Percentiles rank a stretch among this genome's conserved stretches.
Conservation (phyloP, 92 coral and sea anemone genomes). For the Nematostella vectensis region DNA sequence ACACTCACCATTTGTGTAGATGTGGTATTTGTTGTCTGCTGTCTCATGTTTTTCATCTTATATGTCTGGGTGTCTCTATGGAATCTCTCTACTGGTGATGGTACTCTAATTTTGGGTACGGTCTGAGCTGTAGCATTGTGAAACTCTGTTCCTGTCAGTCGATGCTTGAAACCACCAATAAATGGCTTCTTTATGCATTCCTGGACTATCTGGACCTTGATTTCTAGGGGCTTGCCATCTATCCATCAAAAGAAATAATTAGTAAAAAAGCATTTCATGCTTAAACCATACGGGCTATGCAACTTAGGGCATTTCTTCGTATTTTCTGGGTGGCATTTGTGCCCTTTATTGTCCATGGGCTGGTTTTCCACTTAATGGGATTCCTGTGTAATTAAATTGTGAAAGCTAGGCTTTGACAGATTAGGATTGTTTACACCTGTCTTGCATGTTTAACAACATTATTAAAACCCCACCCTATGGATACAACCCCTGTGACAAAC, state of each 20-base stretch:
- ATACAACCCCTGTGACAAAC: too few relatives aligned
- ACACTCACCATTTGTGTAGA: conserved; percentile 94
- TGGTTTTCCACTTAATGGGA: too few relatives aligned
- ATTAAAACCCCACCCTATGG: too few relatives aligned
- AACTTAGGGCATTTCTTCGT: too few relatives aligned
- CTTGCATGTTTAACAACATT: too few relatives aligned
- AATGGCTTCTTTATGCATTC: conserved; percentile 75
- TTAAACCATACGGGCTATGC: too few relatives aligned
- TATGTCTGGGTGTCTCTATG: conserved; percentile 93
- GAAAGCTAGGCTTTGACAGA: too few relatives aligned
- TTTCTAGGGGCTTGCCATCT: conserved; percentile 65
- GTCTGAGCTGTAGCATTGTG: conserved; percentile 93
- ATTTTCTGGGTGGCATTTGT: too few relatives aligned
- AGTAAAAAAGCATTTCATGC: too few relatives aligned
- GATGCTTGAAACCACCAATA: conserved; percentile 83
- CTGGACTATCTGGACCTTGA: conserved; percentile 56
- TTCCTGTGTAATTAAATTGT: too few relatives aligned
- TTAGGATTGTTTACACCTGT: too few relatives aligned
- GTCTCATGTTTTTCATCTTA: conserved; percentile 58
- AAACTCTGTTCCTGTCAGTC: conserved; percentile 81
- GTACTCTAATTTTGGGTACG: conserved; percentile 72
- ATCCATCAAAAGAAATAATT: conserved; percentile 1
- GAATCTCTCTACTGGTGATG: conserved; percentile 76
- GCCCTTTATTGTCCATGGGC: not conserved
- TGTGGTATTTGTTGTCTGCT: conserved; percentile 88